phyloP scores from a whole-genome alignment of 2,113 vertebrate genomes.

The Marmota monax region DNA sequence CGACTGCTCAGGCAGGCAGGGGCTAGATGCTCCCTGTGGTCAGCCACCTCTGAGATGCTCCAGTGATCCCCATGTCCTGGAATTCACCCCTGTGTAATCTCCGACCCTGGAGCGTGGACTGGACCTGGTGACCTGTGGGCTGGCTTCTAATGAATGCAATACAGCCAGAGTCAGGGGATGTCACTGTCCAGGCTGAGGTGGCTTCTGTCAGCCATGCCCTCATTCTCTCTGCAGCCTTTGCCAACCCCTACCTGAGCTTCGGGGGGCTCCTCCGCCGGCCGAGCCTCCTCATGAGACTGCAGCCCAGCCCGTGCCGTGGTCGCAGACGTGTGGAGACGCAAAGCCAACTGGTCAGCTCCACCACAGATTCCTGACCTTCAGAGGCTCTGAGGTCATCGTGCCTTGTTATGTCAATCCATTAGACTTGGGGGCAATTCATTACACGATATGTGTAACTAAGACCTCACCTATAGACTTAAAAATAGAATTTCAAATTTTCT shows the following conservation, averaged over 20 bases:
- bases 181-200: background rate
- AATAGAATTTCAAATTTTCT: background rate
- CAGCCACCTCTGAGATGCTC: background rate
- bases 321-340: rapidly evolving
- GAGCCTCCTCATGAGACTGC: background rate
- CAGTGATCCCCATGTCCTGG: background rate
- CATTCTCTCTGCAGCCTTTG: rapidly evolving
- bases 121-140: background rate
- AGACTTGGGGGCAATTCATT: background rate
- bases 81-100: background rate
- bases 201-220: rapidly evolving
- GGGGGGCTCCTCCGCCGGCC: rapidly evolving
- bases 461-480: background rate
- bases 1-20: background rate
- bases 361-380: background rate
- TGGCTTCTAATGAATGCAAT: background rate
- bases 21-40: background rate
- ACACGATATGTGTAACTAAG: background rate
- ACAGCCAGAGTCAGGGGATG: no score
- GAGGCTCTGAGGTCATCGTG: background rate
- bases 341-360: rapidly evolving
- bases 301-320: rapidly evolving
- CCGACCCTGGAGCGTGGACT: no score
- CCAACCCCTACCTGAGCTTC: background rate
- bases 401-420: background rate